Conservation (phyloP, 1,140 invertebrate species). For the Nephila pilipes region DNA sequence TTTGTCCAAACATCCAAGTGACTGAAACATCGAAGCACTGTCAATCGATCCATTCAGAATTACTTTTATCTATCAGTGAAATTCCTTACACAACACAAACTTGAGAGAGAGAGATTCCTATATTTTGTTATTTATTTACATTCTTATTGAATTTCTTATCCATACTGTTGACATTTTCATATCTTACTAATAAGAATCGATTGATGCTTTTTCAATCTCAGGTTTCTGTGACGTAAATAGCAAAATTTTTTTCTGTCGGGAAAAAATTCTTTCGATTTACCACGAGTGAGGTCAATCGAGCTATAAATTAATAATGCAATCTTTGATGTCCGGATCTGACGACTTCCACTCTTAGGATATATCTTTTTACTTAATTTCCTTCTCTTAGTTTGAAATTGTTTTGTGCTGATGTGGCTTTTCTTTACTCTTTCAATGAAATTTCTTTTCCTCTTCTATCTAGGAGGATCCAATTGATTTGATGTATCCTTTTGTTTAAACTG, state of each 20-base stretch:
- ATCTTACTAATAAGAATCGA: not conserved
- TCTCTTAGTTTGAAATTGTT: not conserved
- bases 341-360: not conserved
- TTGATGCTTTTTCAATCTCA: not conserved
- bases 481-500: too few relatives aligned
- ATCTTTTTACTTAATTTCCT: not conserved
- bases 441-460: too few relatives aligned
- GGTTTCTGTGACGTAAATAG: not conserved
- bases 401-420: too few relatives aligned
- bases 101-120: too few relatives aligned
- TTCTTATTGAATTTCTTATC: not conserved
- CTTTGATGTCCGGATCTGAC: not conserved
- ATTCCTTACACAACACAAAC: too few relatives aligned
- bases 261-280: slow-evolving; percentile 1
- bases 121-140: not conserved
- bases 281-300: not conserved
- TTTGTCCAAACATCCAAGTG: too few relatives aligned
- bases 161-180: too few relatives aligned
- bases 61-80: too few relatives aligned
- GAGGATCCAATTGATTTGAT: too few relatives aligned
- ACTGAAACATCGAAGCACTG: too few relatives aligned
- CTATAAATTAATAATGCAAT: not conserved
- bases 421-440: too few relatives aligned
- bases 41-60: too few relatives aligned
- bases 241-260: not conserved